These are phyloP conservation scores for Eidolon helvum DNA, from an alignment of 2,113 vertebrate species.

Conservation along the genomic window DNA sequence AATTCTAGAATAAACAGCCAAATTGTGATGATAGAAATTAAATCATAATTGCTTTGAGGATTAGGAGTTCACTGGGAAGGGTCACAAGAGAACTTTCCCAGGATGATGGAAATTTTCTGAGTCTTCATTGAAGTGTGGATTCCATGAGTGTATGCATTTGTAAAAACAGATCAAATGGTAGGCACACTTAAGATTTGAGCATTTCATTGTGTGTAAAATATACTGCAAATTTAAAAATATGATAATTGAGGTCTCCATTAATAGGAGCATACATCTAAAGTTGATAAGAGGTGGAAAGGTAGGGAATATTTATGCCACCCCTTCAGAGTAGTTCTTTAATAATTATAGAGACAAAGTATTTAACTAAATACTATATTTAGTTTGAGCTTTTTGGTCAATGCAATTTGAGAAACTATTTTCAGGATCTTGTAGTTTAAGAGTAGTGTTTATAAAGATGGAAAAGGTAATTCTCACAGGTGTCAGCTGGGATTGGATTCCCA, in stretches of 20 bases:
- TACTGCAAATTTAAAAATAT: not conserved
- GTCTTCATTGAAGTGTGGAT: not conserved
- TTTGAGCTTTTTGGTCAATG: not conserved
- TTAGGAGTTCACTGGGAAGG: not conserved
- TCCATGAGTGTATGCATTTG: not conserved
- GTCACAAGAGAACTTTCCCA: not conserved
- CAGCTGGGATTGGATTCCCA: not conserved
- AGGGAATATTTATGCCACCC: not conserved
- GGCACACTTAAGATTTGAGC: not conserved
- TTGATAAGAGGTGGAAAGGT: not conserved
- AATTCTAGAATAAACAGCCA: conserved; percentile 43
- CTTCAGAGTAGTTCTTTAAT: not conserved
- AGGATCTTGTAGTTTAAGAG: conserved; percentile 20
- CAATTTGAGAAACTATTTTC: not conserved
- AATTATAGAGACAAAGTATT: not conserved
- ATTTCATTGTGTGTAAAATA: not conserved
- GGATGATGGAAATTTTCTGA: not conserved
- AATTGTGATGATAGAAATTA: conserved; percentile 22
- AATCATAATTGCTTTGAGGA: not conserved
- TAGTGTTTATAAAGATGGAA: not conserved
- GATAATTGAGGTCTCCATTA: not conserved
- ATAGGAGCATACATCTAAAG: not conserved
- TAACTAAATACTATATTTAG: conserved; percentile 10
- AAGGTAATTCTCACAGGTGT: not conserved
- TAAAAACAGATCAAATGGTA: not conserved